Conservation (phyloP, 2,888 invertebrate species). For the Allacma fusca region DNA sequence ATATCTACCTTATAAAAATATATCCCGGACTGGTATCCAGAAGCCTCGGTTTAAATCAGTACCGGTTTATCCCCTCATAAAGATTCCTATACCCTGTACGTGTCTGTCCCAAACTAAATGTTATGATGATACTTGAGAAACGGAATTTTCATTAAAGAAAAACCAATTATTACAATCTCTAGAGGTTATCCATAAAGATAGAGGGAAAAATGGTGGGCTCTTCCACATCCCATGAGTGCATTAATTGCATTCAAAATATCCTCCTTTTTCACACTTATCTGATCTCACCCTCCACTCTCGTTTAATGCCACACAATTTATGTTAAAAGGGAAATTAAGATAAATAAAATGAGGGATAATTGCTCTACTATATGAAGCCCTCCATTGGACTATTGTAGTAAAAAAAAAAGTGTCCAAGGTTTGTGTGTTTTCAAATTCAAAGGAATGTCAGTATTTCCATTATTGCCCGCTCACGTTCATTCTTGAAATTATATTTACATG, state of each 20-base stretch:
- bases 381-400: too few species aligned
- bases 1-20: too few species aligned
- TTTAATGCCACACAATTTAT: slow-evolving; percentile 3
- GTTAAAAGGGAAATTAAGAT: slow-evolving; percentile 16
- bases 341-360: slow-evolving; percentile 4
- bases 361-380: too few species aligned
- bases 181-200: slow-evolving; percentile 16
- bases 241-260: neutral
- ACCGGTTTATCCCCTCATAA: too few species aligned
- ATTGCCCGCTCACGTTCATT: too few species aligned
- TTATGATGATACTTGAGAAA: neutral
- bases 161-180: slow-evolving; percentile 3
- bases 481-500: too few species aligned
- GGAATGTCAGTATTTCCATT: too few species aligned
- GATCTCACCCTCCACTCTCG: neutral
- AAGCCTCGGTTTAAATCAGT: too few species aligned
- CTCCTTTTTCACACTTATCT: neutral
- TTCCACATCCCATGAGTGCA: neutral
- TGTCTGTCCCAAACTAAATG: neutral
- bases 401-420: too few species aligned
- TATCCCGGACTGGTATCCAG: too few species aligned
- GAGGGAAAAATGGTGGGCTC: neutral
- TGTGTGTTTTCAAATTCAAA: too few species aligned
- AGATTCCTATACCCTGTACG: too few species aligned
- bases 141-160: neutral